Base-by-base conservation (phyloP, 1,140 invertebrate genomes). In the Dreissena polymorpha region DNA sequence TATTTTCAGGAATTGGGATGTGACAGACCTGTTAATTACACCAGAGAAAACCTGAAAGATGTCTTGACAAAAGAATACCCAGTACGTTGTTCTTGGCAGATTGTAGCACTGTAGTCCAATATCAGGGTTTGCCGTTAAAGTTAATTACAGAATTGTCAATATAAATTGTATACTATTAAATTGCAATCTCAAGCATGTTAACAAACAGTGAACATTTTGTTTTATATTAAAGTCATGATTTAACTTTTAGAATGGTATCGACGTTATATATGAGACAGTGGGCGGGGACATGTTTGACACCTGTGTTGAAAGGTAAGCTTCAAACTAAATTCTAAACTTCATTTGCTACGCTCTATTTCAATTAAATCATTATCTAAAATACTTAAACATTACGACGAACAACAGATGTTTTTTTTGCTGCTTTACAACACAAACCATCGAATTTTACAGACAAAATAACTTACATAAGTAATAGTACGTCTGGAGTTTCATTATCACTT, bases 251-350 rank as follows among this genome's bases (percentile, higher is more conserved):
- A 88, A 90, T 72, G 93, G 93, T n/a, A 83, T 93, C 7, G 91
- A 93, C 89, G 91, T 93, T 60, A 88, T 93, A 7, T 93, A 93
- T 87, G 93, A 93, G 85, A 90, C 92, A 27, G 81, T 93, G 23
- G 93, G 93, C 27, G 93, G 92, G 16, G 89, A 92, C 25, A 89
- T 91, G 75, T 92, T 93, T 87, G 89, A 92, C 69, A 89, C 85
- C n/a, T 89, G 88, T 85, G 76, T 92, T 12, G 89, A 91, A n/a
- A 91, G 87, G 91, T 91, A 89, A 87, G 86, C 86, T 8, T 14
- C 27, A 39, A 21, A 55, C 50, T 73, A 0, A n/a, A 10, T 10
- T 60, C 3, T 60, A 60, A 60, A 55, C 53, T 12, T 12, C 53
- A 55, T 55, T 55, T n/a, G n/a, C n/a, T n/a, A n/a, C n/a, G n/a